phyloP scores from a whole-genome alignment of 2,888 invertebrate species.

The Pimpla rufipes region DNA sequence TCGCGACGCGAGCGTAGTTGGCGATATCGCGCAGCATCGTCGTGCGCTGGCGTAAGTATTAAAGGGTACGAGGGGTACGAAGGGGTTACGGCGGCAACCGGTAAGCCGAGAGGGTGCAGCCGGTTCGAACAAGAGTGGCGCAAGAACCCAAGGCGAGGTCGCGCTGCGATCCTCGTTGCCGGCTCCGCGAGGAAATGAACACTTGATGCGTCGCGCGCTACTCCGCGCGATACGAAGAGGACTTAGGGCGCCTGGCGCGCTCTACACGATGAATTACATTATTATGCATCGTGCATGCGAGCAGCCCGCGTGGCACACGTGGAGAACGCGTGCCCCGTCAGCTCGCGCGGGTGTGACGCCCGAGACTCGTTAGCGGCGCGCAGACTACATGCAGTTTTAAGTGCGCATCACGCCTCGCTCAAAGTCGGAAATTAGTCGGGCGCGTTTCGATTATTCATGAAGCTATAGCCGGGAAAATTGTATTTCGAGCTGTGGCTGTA shows the following conservation, averaged over 20 bases:
- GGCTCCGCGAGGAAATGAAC: conserved; percentile 41
- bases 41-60: not conserved
- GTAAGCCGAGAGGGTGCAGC: conserved; percentile 24
- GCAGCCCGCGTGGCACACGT: too few species aligned
- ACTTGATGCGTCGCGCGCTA: conserved; percentile 33
- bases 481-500: conserved; percentile 1
- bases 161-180: conserved; percentile 16
- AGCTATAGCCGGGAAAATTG: not conserved
- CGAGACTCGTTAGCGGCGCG: conserved; percentile 17
- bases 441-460: conserved; percentile 18
- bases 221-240: conserved; percentile 2
- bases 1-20: conserved; percentile 6
- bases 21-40: conserved; percentile 8
- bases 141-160: conserved; percentile 8
- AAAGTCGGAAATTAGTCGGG: conserved; percentile 7
- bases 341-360: not conserved
- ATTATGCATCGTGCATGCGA: conserved; percentile 48
- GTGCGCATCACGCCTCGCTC: conserved; percentile 5
- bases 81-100: conserved; percentile 4
- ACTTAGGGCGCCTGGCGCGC: conserved; percentile 5
- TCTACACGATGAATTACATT: conserved; percentile 27
- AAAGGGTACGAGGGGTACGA: not conserved
- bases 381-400: conserved; percentile 15
- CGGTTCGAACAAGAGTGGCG: conserved; percentile 29
- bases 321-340: conserved; percentile 3